A percentile compares a stretch with the other conserved stretches of the same genome.
These are phyloP conservation scores for Anoplius nigerrimus DNA, from an alignment of 2,888 invertebrate species.

Conservation along the genomic window DNA sequence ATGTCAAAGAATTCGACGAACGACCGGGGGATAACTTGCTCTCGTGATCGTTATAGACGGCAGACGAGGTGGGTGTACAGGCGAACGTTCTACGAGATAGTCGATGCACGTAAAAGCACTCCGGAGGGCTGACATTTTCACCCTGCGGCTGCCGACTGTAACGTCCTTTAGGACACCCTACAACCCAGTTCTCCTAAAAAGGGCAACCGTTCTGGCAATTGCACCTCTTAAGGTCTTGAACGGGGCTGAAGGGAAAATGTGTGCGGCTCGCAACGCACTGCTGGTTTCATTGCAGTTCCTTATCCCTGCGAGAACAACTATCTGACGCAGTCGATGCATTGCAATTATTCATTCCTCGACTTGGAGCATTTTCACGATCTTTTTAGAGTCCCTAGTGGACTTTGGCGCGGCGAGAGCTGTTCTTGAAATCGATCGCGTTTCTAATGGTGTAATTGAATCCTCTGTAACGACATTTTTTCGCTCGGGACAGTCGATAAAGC, in stretches of 20 bases:
- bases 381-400: too few relatives aligned
- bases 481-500: too few relatives aligned
- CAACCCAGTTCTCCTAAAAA: neutral
- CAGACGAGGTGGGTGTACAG: too few relatives aligned
- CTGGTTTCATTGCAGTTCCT: neutral
- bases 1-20: too few relatives aligned
- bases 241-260: neutral
- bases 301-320: neutral
- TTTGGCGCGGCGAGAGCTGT: too few relatives aligned
- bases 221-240: neutral
- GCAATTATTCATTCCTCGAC: neutral
- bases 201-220: neutral
- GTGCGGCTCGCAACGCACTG: neutral
- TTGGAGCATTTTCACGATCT: too few relatives aligned
- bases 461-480: too few relatives aligned
- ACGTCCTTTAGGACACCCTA: neutral
- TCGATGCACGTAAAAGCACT: constrained; percentile 3
- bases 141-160: neutral
- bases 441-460: too few relatives aligned
- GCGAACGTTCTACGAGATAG: neutral
- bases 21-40: too few relatives aligned
- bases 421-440: too few relatives aligned
- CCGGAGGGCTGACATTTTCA: constrained; percentile 1
- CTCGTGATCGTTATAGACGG: too few relatives aligned
- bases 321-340: constrained; percentile 1